Evolutionary conservation across 92 coral and sea anemone species (phyloP).

Genomic region (Epizoanthus rinbou): DNA sequence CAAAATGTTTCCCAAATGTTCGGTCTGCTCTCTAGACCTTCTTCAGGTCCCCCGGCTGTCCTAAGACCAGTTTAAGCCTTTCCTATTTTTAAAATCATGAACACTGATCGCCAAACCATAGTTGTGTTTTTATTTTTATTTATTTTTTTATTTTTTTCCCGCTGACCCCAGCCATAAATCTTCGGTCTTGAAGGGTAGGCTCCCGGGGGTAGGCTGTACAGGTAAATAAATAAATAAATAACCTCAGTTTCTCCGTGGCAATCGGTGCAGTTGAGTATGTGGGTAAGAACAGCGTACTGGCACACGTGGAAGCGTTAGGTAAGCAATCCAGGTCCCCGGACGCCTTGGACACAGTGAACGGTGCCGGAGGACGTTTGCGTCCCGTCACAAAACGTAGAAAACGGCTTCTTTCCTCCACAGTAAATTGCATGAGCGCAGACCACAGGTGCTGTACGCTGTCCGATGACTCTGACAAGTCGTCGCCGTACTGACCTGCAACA

Average conservation of each 20-base stretch:
- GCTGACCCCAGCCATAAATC: too few relatives aligned
- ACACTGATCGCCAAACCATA: too few relatives aligned
- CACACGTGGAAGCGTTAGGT: constrained; percentile 98
- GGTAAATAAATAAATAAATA: too few relatives aligned
- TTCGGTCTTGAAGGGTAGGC: too few relatives aligned
- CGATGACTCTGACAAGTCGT: constrained; percentile 81
- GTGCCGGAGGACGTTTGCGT: constrained; percentile 94
- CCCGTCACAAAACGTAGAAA: constrained; percentile 98
- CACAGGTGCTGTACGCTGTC: constrained; percentile 82
- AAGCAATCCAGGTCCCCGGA: constrained; percentile 81
- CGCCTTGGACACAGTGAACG: constrained; percentile 90
- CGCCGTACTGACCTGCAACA: constrained; percentile 90
- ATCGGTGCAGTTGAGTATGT: constrained; percentile 77
- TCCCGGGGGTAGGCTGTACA: too few relatives aligned
- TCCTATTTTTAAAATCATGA: too few relatives aligned
- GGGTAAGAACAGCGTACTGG: constrained; percentile 91
- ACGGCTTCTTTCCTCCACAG: constrained; percentile 86
- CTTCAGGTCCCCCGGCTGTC: too few relatives aligned
- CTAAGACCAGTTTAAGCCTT: too few relatives aligned
- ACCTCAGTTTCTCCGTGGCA: constrained; percentile 93
- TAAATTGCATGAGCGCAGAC: constrained; percentile 81
- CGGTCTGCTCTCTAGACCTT: too few relatives aligned
- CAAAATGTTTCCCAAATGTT: too few relatives aligned
- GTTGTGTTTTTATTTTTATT: too few relatives aligned
- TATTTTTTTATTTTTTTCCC: too few relatives aligned